These are phyloP conservation scores for Chymomyza costata DNA, from an alignment of 1,140 invertebrate species.

Conservation along the genomic window DNA sequence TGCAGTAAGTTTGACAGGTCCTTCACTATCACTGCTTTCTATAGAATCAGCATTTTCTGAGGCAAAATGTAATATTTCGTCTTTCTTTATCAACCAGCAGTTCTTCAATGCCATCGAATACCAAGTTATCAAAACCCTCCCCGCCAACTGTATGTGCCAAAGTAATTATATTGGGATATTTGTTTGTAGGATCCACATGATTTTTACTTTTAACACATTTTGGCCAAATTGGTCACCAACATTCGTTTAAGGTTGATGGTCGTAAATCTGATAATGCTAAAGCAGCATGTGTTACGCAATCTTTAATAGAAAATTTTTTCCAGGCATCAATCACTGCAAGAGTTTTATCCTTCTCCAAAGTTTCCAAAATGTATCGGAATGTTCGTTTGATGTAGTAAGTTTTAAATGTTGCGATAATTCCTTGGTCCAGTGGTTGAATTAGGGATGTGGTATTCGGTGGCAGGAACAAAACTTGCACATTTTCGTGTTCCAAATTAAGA, in stretches of 20 bases:
- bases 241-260: constrained; percentile 21
- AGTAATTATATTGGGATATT: constrained; percentile 18
- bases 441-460: constrained; percentile 62
- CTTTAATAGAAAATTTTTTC: constrained; percentile 24
- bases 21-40: no score
- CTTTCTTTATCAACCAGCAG: no score
- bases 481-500: constrained; percentile 35
- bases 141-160: constrained; percentile 6
- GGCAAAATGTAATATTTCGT: constrained; percentile 3
- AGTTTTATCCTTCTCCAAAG: no score
- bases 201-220: constrained; percentile 19
- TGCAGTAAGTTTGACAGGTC: no score
- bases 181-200: constrained; percentile 7
- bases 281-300: constrained; percentile 13
- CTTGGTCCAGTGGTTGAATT: constrained; percentile 73
- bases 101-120: constrained; percentile 1
- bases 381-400: constrained; percentile 54
- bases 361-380: constrained; percentile 23
- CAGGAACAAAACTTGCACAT: constrained; percentile 53
- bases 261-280: constrained; percentile 9
- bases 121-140: constrained; percentile 14
- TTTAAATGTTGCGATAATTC: constrained; percentile 70
- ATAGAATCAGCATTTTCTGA: no score
- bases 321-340: constrained; percentile 18
- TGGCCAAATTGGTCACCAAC: constrained; percentile 28